Percentiles rank a stretch among this genome's conserved stretches.
Evolutionary conservation across 92 coral and sea anemone species (phyloP).

Genomic region (Porites cylindrica): DNA sequence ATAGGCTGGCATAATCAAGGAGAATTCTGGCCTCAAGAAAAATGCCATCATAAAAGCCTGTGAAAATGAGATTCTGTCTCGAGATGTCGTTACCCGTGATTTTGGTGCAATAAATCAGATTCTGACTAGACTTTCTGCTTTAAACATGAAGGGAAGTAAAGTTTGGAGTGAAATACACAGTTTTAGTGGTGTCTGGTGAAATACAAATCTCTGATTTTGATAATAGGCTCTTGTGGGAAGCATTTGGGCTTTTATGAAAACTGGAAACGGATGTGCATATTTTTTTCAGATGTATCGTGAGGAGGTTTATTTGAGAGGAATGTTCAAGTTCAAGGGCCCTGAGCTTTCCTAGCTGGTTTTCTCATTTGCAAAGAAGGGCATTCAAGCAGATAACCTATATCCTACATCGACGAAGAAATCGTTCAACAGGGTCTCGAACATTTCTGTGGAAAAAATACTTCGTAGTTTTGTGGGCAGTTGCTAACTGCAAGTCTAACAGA

Average conservation of each 20-base stretch:
- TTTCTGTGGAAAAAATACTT: background rate
- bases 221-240: slow-evolving; percentile 19
- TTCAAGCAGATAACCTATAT: slow-evolving; percentile 17
- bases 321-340: background rate
- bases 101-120: slow-evolving; percentile 15
- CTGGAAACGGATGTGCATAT: background rate
- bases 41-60: background rate
- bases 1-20: background rate
- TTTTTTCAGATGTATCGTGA: background rate
- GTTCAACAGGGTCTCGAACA: background rate
- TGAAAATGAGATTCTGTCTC: slow-evolving; percentile 11
- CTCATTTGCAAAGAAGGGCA: slow-evolving; percentile 10
- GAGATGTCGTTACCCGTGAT: background rate
- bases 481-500: slow-evolving; percentile 10
- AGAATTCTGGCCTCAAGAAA: background rate
- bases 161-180: background rate
- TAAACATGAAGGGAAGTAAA: background rate
- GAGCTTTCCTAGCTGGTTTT: slow-evolving; percentile 22
- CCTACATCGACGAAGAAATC: slow-evolving; percentile 17
- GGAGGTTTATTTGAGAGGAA: background rate
- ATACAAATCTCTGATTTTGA: background rate
- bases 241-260: slow-evolving; percentile 2
- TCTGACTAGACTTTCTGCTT: slow-evolving; percentile 22
- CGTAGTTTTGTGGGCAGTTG: slow-evolving; percentile 21
- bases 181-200: background rate